Base-by-base conservation (phyloP, 2,797 vertebrate genomes). In the Myripristis murdjan region DNA sequence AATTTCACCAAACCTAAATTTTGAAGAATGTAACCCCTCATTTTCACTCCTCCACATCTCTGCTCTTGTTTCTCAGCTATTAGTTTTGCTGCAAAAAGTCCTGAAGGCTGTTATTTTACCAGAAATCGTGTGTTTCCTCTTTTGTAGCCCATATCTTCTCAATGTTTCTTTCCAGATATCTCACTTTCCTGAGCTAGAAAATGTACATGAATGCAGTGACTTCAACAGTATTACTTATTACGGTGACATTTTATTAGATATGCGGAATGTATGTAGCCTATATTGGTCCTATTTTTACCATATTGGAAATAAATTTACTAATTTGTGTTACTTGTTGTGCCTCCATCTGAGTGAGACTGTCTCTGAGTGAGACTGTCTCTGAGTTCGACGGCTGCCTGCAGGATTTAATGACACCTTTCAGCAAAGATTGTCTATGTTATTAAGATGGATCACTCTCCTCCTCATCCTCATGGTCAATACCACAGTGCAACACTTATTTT, bases 221-320 rank as follows among this genome's bases (percentile, higher is more conserved):
- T 43, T 37, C 8, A 9, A 39, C 2, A 10, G 2, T 10, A 39
- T 39, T 39, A 8, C 37, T 39, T 39, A 14, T 39, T 39, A 39
- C 37, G 71, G 28, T 62, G 20, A 61, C 49, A 48, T 60, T 81
- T 92, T 92, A 93, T 93, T 90, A 94, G 91, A 90, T 92, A 90
- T 89, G 87, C 91, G 70, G 67, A 75, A 48, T 47, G 43, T 62
- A 66, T 56, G 33, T 55, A 47, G 55, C 64, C 44, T 68, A 92
- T 89, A 93, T 91, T 87, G 84, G 89, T 92, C 91, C 89, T 95
- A 94, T 96, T 96, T 96, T 95, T 95, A 93, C 95, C 61, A n/a
- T n/a, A 94, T 91, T 90, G 89, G 91, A 90, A 97, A 96, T 96
- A 96, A 95, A 94, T 93, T 55, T 44, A 43, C 64, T 26, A 62